phyloP scores from a whole-genome alignment of 2,113 vertebrate species.

The Pachycephala philippinensis region DNA sequence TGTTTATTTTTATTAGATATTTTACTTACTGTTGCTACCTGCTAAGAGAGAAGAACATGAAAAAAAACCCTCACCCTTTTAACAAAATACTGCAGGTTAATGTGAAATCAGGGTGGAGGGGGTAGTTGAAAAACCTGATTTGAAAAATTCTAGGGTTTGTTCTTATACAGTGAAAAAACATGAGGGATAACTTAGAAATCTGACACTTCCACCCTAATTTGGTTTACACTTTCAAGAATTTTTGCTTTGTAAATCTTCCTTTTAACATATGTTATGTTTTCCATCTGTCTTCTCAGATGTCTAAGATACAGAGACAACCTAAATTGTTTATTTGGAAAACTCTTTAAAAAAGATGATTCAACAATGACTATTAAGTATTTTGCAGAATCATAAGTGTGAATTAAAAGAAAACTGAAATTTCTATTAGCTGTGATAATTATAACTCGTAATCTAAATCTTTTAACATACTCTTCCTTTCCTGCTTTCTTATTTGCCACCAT shows the following conservation, averaged over 20 bases:
- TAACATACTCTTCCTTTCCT: not conserved
- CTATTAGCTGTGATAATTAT: not conserved
- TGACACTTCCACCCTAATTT: slow-evolving; percentile 20
- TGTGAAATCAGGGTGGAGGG: not conserved
- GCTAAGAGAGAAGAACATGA: not conserved
- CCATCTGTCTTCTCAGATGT: slow-evolving; percentile 60
- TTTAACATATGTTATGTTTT: slow-evolving; percentile 54
- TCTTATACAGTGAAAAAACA: not conserved
- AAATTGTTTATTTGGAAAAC: not conserved
- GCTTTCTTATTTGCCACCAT: not conserved
- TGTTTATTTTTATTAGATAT: not conserved
- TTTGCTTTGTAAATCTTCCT: slow-evolving; percentile 56
- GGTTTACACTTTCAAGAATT: slow-evolving; percentile 52
- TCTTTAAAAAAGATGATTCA: not conserved
- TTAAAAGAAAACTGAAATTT: not conserved
- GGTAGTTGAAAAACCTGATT: not conserved
- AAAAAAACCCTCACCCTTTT: not conserved
- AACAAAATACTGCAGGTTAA: not conserved
- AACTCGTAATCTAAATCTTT: not conserved
- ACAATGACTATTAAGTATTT: not conserved
- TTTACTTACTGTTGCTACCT: not conserved
- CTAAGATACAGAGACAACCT: not conserved
- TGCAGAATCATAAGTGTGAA: not conserved
- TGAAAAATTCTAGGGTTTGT: not conserved
- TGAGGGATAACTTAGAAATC: slow-evolving; percentile 46